A percentile compares a stretch with the other conserved stretches of the same genome.
Conservation (phyloP, 2,797 vertebrate genomes). For the Notolabrus celidotus region DNA sequence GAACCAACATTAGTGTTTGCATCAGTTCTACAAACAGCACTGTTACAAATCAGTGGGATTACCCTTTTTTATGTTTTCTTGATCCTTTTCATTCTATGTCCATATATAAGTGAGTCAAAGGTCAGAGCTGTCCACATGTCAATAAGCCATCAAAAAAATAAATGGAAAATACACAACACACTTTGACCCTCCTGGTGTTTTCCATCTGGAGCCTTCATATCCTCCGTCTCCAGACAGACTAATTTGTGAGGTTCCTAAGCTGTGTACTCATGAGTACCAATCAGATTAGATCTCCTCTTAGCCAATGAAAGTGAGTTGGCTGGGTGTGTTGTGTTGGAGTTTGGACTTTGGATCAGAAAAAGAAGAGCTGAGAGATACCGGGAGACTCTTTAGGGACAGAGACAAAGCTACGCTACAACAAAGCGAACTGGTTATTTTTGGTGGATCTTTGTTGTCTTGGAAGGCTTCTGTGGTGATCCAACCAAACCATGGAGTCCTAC, state of each 20-base stretch:
- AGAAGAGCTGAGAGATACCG: conserved; percentile 67
- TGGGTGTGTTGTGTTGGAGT: conserved; percentile 85
- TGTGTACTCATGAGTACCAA: conserved; percentile 52
- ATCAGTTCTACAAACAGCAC: neutral
- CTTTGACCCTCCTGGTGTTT: conserved; percentile 66
- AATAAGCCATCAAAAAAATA: conserved; percentile 59
- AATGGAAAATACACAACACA: conserved; percentile 44
- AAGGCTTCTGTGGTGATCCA: conserved; percentile 27
- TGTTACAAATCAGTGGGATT: neutral
- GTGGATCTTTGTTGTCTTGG: conserved; percentile 29
- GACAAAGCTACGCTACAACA: conserved; percentile 36
- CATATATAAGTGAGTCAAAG: conserved; percentile 58
- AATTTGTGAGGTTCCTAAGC: conserved; percentile 31
- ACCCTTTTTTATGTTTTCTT: neutral
- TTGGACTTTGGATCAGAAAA: conserved; percentile 84
- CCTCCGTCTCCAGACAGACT: conserved; percentile 41
- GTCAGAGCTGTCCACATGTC: conserved; percentile 58
- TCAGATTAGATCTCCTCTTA: conserved; percentile 56
- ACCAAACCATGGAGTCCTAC: conserved; percentile 74
- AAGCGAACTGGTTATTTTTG: conserved; percentile 50
- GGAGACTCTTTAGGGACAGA: conserved; percentile 43
- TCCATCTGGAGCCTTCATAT: conserved; percentile 46
- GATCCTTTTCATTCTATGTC: neutral
- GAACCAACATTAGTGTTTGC: neutral
- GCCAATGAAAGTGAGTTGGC: conserved; percentile 70